Percentiles rank a stretch among this genome's conserved stretches.
Conservation (phyloP, 1,140 invertebrate genomes). For the Brachionus manjavacas region DNA sequence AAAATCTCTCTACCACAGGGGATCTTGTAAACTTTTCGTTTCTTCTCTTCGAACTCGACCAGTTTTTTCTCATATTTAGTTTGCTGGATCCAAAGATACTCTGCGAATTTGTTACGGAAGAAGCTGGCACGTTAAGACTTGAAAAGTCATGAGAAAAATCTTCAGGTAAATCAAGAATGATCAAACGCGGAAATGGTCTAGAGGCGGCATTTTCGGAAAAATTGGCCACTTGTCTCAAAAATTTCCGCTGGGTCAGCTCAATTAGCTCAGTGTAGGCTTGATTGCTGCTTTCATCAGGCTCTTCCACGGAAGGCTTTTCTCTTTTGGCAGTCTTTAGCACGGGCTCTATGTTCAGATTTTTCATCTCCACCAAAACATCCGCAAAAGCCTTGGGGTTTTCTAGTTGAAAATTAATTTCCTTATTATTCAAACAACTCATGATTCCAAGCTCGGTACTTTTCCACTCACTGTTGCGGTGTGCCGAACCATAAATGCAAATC, state of each 20-base stretch:
- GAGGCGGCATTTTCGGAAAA: slow-evolving; percentile 37
- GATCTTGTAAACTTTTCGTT: neutral
- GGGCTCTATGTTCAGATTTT: neutral
- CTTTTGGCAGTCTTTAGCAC: neutral
- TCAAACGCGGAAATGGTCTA: slow-evolving; percentile 43
- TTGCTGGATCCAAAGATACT: neutral
- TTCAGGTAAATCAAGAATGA: slow-evolving; percentile 44
- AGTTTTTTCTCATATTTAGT: neutral
- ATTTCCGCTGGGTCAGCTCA: slow-evolving; percentile 45
- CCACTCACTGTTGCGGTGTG: neutral
- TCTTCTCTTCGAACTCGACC: neutral
- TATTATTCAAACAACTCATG: slow-evolving; percentile 48
- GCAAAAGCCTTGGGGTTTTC: slow-evolving; percentile 45
- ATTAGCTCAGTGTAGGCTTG: slow-evolving; percentile 40
- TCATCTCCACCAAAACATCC: neutral
- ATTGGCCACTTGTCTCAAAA: slow-evolving; percentile 43
- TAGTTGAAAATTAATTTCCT: slow-evolving; percentile 51
- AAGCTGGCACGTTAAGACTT: neutral
- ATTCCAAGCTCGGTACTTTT: slow-evolving; percentile 49
- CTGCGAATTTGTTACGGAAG: neutral
- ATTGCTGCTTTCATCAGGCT: neutral
- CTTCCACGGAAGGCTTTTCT: neutral
- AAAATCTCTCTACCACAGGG: slow-evolving; percentile 21
- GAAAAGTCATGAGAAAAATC: neutral
- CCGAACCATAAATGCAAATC: slow-evolving; percentile 44